Evolutionary conservation across 2,888 invertebrate species (phyloP), one percentile per base, ranked within the genome.

Genomic region (Phortica okadai): DNA sequence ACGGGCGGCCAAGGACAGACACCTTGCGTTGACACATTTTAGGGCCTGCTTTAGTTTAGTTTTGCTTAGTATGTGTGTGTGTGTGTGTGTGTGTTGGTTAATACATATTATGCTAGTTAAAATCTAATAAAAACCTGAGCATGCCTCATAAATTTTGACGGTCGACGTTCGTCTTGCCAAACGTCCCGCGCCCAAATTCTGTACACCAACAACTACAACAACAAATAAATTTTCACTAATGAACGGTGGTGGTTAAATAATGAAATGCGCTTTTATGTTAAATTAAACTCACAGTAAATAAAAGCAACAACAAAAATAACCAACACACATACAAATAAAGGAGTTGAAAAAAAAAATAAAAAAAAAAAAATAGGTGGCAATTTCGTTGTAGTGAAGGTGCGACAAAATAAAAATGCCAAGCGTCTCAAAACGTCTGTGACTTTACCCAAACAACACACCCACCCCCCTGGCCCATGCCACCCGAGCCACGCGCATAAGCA

Each of bases 41-140:
- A 33, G 50, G 50, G 50, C 14, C 14, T 50, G 50, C 1, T 50
- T 50, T 50, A 14, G 50, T 50, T 50, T 50, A 14, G 50, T 50
- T 45, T 45, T 6, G 45, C 10, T 45, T 45, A 10, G 45, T 45
- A 10, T 45, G 33, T 33, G 33, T 2, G 50, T 50, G 50, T 50
- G 10, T 50, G 50, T 50, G 50, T 50, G 50, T 14, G 50, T 50
- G 8, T 50, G 50, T 14, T 11, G 14, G 50, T 8, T 14, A 50
- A 50, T 82, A 79, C 82, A 83, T 84, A 87, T 90, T 90, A 89
- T 87, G 89, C 90, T 88, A 90, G 91, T 91, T 91, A 90, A 91
- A 91, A 90, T 89, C 91, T 90, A 89, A 91, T 91, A 91, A 91
- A 90, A 91, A 87, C 87, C 90, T 82, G 88, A 91, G 88, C 89